phyloP scores from a whole-genome alignment of 2,888 invertebrate species.

The Gortyna flavago region DNA sequence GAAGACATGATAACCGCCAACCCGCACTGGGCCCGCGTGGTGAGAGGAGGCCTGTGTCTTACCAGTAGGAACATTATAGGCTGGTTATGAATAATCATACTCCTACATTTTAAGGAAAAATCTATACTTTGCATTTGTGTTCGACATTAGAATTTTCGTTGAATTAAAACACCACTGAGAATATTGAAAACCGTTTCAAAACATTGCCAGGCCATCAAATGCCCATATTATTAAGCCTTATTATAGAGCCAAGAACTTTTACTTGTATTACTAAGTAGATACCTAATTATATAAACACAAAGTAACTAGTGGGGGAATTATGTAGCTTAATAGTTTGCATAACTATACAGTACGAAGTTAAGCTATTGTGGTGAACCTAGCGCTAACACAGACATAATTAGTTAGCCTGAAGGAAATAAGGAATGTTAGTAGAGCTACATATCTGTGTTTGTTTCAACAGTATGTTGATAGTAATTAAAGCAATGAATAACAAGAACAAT shows the following conservation, averaged over 20 bases:
- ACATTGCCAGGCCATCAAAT: neutral
- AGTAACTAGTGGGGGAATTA: constrained; percentile 26
- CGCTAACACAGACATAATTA: constrained; percentile 49
- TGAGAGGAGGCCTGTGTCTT: too few species aligned
- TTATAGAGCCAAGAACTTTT: neutral
- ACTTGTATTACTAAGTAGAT: neutral
- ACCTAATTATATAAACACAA: constrained; percentile 37
- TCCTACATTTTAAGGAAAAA: neutral
- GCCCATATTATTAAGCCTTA: neutral
- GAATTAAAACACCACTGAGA: neutral
- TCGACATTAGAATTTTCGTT: neutral
- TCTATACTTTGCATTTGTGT: neutral
- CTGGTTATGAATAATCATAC: too few species aligned
- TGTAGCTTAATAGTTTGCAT: constrained; percentile 45
- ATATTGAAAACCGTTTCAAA: neutral
- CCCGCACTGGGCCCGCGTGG: too few species aligned
- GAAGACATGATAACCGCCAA: too few species aligned
- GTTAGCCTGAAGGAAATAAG: constrained; percentile 32
- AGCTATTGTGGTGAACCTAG: constrained; percentile 53
- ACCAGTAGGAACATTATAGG: too few species aligned
- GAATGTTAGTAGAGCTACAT: constrained; percentile 19
- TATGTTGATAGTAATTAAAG: neutral
- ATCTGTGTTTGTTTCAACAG: constrained; percentile 6
- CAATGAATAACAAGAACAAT: neutral
- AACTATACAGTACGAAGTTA: constrained; percentile 40